Percentiles rank a stretch among this genome's conserved stretches.
phyloP scores from a whole-genome alignment of 2,113 vertebrate species.

The Datnioides undecimradiatus region DNA sequence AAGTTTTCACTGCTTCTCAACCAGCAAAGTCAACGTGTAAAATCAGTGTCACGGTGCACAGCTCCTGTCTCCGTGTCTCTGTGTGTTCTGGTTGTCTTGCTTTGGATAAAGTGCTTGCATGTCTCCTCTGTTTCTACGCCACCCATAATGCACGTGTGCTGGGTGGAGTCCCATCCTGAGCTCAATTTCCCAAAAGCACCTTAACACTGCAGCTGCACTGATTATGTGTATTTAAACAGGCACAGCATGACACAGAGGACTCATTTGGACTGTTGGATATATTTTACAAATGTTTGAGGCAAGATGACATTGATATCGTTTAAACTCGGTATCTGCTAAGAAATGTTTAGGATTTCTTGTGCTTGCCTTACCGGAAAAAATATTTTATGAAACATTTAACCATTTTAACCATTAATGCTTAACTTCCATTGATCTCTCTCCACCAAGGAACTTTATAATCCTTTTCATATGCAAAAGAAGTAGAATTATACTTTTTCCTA shows the following conservation, averaged over 20 bases:
- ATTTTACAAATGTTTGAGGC: slow-evolving; percentile 4
- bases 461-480: background rate
- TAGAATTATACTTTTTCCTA: background rate
- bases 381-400: background rate
- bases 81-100: slow-evolving; percentile 26
- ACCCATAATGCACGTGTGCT: slow-evolving; percentile 24
- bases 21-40: slow-evolving; percentile 1
- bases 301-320: background rate
- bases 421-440: background rate
- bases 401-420: no score
- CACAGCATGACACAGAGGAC: background rate
- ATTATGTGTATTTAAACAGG: slow-evolving; percentile 3
- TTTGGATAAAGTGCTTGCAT: slow-evolving; percentile 67
- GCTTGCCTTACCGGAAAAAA: background rate
- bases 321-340: background rate
- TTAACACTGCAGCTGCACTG: slow-evolving; percentile 16
- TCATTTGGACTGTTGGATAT: background rate
- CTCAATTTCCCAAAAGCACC: slow-evolving; percentile 47
- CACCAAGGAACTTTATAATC: background rate
- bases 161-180: slow-evolving; percentile 44
- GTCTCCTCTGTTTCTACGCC: slow-evolving; percentile 33
- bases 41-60: background rate
- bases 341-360: slow-evolving; percentile 20
- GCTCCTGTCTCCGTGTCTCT: background rate
- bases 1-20: background rate